A percentile compares a stretch with the other conserved stretches of the same genome.
phyloP scores from a whole-genome alignment of 2,888 invertebrate genomes.

The Brachynemurus nebulosus region DNA sequence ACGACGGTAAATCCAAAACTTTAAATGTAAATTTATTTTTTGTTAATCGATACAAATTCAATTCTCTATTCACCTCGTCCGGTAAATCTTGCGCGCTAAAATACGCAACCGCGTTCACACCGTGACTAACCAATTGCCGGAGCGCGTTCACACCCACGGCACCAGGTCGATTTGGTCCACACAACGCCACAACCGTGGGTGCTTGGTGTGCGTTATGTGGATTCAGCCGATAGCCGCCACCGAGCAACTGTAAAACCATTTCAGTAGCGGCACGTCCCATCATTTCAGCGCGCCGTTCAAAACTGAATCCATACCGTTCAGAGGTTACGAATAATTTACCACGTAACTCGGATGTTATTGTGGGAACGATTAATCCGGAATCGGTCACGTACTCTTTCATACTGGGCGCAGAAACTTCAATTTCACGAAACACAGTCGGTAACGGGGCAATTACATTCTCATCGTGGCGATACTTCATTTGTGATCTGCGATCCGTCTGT shows the following conservation, averaged over 20 bases:
- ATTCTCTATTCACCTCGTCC: slow-evolving; percentile 41
- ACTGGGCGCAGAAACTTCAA: slow-evolving; percentile 51
- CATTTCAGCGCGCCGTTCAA: slow-evolving; percentile 55
- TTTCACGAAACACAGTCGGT: slow-evolving; percentile 51
- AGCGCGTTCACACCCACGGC: slow-evolving; percentile 62
- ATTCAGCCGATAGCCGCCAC: slow-evolving; percentile 71
- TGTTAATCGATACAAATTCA: slow-evolving; percentile 52
- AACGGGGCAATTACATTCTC: slow-evolving; percentile 64
- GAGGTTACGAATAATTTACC: slow-evolving; percentile 52
- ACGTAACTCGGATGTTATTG: slow-evolving; percentile 51
- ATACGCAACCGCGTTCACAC: slow-evolving; percentile 54
- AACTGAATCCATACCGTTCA: slow-evolving; percentile 49
- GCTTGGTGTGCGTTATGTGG: slow-evolving; percentile 80
- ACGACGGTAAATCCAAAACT: slow-evolving; percentile 33
- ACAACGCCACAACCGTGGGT: slow-evolving; percentile 66
- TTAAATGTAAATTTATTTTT: slow-evolving; percentile 41
- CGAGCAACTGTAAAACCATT: slow-evolving; percentile 67
- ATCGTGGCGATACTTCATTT: slow-evolving; percentile 54
- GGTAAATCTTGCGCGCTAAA: slow-evolving; percentile 19
- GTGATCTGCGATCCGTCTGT: slow-evolving; percentile 30
- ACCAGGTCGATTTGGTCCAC: slow-evolving; percentile 48
- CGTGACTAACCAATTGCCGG: slow-evolving; percentile 70
- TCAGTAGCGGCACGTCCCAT: slow-evolving; percentile 75
- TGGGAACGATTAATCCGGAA: slow-evolving; percentile 67
- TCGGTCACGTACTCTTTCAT: slow-evolving; percentile 59